Evolutionary conservation across 2,888 invertebrate species (phyloP), one percentile per base, ranked within the genome.

Genomic region (Dioctria linearis): DNA sequence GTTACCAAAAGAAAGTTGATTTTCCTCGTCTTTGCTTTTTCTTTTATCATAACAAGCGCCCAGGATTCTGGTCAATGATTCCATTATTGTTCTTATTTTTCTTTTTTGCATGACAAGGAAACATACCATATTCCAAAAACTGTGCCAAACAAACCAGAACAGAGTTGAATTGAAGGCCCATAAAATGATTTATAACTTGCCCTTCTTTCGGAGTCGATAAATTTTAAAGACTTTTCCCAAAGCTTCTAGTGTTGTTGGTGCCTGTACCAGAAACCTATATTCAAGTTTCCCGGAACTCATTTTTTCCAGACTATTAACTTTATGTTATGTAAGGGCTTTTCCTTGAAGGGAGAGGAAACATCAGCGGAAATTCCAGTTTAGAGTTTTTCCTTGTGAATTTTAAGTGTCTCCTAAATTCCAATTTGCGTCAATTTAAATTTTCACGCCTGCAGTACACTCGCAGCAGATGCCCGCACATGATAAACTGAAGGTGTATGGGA

Each of bases 271-370:
- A 67, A 67, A 67, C 43, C 43, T 46, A 67, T 25, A n/a, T 67
- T 46, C 46, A 13, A 25, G n/a, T 43, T 43, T 67, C 5, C 46
- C 3, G 46, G 67, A 67, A 67, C 25, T 5, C 5, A 67, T 46
- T 43, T 67, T 67, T 67, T 67, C 67, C 67, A 67, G 67, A 67
- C 67, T 43, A 67, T 67, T 67, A 67, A 67, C 67, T 67, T 67
- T 67, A 67, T 67, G 67, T 46, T 67, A 66, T 66, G 67, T 49
- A 25, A 67, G 46, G 67, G 43, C 8, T 25, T 42, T 25, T 11
- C 11, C 11, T 25, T 13, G 5, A 42, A 5, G 9, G 25, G 43
- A 46, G 25, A 43, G 43, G 46, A 67, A 25, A 46, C 43, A 42
- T 46, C 46, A 43, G 67, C n/a, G 46, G 67, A 13, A 43, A 8